phyloP scores from a whole-genome alignment of 2,888 invertebrate genomes.

The Pterobdella sp. region DNA sequence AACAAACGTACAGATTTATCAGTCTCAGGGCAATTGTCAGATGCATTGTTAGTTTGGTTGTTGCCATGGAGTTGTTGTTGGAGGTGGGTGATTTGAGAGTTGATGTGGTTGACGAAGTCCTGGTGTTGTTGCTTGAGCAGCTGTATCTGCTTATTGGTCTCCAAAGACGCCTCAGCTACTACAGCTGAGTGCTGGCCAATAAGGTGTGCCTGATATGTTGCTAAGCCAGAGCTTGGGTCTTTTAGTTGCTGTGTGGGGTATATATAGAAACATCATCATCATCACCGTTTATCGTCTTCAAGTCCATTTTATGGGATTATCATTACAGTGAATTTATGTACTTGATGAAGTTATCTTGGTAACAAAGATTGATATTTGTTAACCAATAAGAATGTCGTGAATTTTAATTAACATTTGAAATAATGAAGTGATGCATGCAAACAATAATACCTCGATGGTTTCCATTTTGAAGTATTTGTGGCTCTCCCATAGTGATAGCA shows the following conservation, averaged over 20 bases:
- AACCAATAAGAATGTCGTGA: too few species aligned
- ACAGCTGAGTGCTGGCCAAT: conserved; percentile 71
- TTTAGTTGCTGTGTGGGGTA: conserved; percentile 58
- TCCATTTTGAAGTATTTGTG: conserved; percentile 63
- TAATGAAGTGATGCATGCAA: too few species aligned
- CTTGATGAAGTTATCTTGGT: not conserved
- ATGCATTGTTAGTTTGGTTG: too few species aligned
- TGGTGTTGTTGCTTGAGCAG: conserved; percentile 88
- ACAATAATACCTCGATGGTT: conserved; percentile 48
- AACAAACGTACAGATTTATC: too few species aligned
- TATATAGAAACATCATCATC: not conserved
- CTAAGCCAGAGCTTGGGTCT: conserved; percentile 77
- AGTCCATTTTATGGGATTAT: not conserved
- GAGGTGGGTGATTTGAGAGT: conserved; percentile 50
- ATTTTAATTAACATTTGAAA: too few species aligned
- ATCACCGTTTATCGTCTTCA: not conserved
- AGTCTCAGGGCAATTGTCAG: too few species aligned
- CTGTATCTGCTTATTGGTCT: conserved; percentile 71
- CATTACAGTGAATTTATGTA: not conserved
- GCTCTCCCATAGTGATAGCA: conserved; percentile 90
- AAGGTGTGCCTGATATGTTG: conserved; percentile 70
- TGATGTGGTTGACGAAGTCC: conserved; percentile 81
- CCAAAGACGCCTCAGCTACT: conserved; percentile 65
- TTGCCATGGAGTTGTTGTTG: conserved; percentile 47
- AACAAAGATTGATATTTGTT: too few species aligned